Conservation (phyloP, 2,888 invertebrate genomes). For the Perdita meconis region DNA sequence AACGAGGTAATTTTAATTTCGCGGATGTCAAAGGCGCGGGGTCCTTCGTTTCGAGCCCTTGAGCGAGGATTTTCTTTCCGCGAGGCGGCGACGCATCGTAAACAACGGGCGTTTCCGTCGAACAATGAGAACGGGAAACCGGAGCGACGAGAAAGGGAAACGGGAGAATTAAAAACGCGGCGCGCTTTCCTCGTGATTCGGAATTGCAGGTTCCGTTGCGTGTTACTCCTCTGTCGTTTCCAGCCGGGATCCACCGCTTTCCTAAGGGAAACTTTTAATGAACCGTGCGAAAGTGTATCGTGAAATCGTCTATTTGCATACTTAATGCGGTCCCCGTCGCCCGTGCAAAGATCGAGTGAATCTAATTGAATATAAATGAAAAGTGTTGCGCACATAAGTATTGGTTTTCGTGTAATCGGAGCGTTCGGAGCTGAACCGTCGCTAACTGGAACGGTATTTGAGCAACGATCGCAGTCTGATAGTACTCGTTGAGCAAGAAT, state of each 20-base stretch:
- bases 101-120: slow-evolving; percentile 14
- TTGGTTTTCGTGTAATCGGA: not conserved
- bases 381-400: not conserved
- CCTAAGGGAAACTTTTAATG: slow-evolving; percentile 11
- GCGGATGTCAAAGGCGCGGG: slow-evolving; percentile 8
- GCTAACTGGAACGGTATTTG: too few relatives aligned
- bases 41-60: not conserved
- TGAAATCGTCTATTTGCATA: slow-evolving; percentile 26
- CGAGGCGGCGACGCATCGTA: not conserved
- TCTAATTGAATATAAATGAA: slow-evolving; percentile 41
- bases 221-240: not conserved
- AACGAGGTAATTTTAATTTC: slow-evolving; percentile 34
- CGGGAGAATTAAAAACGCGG: not conserved
- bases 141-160: not conserved
- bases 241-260: not conserved
- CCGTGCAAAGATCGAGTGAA: not conserved
- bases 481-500: slow-evolving; percentile 3
- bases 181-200: not conserved
- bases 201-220: slow-evolving; percentile 14
- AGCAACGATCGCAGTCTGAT: too few relatives aligned
- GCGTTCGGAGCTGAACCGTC: not conserved
- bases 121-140: not conserved
- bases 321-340: not conserved
- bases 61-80: not conserved
- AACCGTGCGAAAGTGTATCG: slow-evolving; percentile 13